Evolutionary conservation across 2,888 invertebrate species (phyloP).

Genomic region (Philereme vetulata): DNA sequence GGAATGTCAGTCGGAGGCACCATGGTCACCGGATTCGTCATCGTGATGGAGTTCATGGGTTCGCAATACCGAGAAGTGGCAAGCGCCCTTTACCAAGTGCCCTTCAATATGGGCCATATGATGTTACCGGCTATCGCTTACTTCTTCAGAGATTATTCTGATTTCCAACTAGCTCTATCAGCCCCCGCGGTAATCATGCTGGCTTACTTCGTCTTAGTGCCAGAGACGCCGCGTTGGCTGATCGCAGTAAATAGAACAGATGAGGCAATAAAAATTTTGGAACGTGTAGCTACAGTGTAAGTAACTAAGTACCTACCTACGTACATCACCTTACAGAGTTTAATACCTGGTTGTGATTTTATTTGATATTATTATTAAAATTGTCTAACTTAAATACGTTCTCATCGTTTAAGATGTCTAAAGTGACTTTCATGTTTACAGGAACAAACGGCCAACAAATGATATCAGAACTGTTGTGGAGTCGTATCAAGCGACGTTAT

Average conservation of each 20-base stretch:
- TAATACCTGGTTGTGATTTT: not conserved
- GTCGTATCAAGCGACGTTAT: constrained; percentile 54
- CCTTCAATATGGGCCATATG: constrained; percentile 88
- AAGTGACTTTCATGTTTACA: constrained; percentile 46
- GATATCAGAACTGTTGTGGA: constrained; percentile 72
- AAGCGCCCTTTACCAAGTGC: constrained; percentile 87
- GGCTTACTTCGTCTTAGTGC: constrained; percentile 87
- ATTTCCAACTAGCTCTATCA: constrained; percentile 87
- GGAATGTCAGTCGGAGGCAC: constrained; percentile 92
- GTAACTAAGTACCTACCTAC: constrained; percentile 1
- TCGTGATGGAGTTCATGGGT: constrained; percentile 88
- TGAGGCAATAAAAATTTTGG: constrained; percentile 85
- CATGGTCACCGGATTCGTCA: constrained; percentile 86
- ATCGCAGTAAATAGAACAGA: constrained; percentile 87
- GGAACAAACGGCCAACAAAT: constrained; percentile 77
- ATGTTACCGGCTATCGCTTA: constrained; percentile 85
- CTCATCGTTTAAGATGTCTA: not conserved
- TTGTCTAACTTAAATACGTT: not conserved
- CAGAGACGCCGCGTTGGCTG: constrained; percentile 93
- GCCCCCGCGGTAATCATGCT: constrained; percentile 83
- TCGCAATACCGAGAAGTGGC: constrained; percentile 80
- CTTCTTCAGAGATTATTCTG: constrained; percentile 85
- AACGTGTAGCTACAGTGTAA: constrained; percentile 85
- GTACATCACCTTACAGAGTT: not conserved
- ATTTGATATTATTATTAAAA: not conserved